Conservation (phyloP, 2,888 invertebrate species). For the Eupeodes luniger region DNA sequence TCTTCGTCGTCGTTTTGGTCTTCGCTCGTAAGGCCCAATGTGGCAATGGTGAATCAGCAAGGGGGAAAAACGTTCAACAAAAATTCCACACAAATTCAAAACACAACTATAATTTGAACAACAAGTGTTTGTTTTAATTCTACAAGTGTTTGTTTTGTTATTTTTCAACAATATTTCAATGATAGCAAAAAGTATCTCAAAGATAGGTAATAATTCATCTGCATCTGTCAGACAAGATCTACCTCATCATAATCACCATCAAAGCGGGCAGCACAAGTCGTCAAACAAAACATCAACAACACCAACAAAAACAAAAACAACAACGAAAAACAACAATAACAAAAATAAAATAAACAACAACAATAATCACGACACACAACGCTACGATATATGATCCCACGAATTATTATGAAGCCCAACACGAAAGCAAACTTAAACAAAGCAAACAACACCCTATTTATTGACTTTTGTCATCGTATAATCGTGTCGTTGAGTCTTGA, state of each 20-base stretch:
- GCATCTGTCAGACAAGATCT: conserved; percentile 67
- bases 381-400: conserved; percentile 47
- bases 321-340: conserved; percentile 31
- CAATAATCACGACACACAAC: conserved; percentile 60
- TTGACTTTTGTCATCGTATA: conserved; percentile 75
- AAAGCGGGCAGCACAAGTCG: conserved; percentile 56
- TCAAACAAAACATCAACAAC: conserved; percentile 53
- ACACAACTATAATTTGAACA: background rate
- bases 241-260: conserved; percentile 44
- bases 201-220: conserved; percentile 62
- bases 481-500: conserved; percentile 62
- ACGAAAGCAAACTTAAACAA: conserved; percentile 75
- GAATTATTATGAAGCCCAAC: conserved; percentile 70
- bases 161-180: conserved; percentile 35
- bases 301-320: conserved; percentile 7
- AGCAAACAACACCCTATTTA: conserved; percentile 76
- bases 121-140: conserved; percentile 55
- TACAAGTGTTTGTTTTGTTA: conserved; percentile 51
- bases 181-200: conserved; percentile 53
- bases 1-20: background rate
- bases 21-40: too few relatives aligned
- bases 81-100: conserved; percentile 57
- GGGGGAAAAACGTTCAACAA: conserved; percentile 46
- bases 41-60: conserved; percentile 19
- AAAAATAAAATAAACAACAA: conserved; percentile 49